These are phyloP conservation scores for Cephalopholis sonnerati DNA, from an alignment of 2,113 vertebrate species.

Conservation along the genomic window DNA sequence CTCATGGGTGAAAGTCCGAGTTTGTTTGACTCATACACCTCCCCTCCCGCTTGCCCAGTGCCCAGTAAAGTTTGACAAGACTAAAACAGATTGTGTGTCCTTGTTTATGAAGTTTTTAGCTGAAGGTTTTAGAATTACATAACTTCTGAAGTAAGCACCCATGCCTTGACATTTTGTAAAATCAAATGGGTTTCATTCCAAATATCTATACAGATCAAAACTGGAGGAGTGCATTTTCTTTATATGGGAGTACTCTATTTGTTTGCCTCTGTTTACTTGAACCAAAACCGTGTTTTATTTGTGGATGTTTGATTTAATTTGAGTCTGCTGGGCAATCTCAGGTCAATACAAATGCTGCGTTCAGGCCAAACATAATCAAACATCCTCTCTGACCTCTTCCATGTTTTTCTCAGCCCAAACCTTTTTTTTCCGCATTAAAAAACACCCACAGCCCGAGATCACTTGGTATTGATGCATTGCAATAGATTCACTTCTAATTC, in stretches of 20 bases:
- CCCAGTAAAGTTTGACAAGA: neutral
- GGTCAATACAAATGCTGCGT: slow-evolving; percentile 30
- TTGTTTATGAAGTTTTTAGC: neutral
- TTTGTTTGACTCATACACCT: too few species aligned
- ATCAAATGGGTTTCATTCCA: neutral
- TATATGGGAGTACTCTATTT: slow-evolving; percentile 32
- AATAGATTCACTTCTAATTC: slow-evolving; percentile 52
- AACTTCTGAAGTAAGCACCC: neutral
- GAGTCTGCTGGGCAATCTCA: slow-evolving; percentile 45
- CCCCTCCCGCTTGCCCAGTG: too few species aligned
- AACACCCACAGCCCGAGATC: slow-evolving; percentile 10
- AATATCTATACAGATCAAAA: slow-evolving; percentile 18
- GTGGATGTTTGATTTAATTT: slow-evolving; percentile 47
- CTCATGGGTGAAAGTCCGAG: too few species aligned
- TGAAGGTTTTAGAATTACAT: slow-evolving; percentile 11
- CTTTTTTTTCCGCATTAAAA: slow-evolving; percentile 13
- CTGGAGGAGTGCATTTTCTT: slow-evolving; percentile 22
- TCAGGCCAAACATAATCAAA: slow-evolving; percentile 49
- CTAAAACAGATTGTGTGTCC: neutral
- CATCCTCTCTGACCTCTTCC: slow-evolving; percentile 24
- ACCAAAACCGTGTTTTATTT: slow-evolving; percentile 44
- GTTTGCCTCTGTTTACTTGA: slow-evolving; percentile 26
- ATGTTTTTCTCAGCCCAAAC: slow-evolving; percentile 17
- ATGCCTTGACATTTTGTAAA: slow-evolving; percentile 1
- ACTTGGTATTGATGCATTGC: slow-evolving; percentile 29